Conservation (phyloP, 2,113 vertebrate species). For the Muntiacus reevesi region DNA sequence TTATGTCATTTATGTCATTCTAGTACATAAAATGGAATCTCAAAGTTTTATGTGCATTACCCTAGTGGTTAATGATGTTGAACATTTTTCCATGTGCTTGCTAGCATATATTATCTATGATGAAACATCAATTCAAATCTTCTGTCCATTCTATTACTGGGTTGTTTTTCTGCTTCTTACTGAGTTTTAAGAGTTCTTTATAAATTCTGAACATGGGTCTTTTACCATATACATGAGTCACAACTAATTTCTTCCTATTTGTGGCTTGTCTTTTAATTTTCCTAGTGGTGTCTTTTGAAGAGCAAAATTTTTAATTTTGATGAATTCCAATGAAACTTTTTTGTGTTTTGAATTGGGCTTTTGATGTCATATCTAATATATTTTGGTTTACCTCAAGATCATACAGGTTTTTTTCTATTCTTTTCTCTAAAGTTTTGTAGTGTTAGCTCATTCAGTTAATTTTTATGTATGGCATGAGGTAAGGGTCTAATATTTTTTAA, state of each 20-base stretch:
- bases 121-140: neutral
- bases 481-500: neutral
- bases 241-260: neutral
- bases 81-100: neutral
- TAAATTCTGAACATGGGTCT: neutral
- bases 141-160: neutral
- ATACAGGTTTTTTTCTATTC: neutral
- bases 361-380: neutral
- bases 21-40: neutral
- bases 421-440: neutral
- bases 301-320: neutral
- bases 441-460: neutral
- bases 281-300: neutral
- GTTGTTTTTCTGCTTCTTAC: neutral
- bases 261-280: neutral
- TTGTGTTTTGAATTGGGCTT: neutral
- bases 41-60: neutral
- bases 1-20: neutral
- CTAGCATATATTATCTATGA: neutral
- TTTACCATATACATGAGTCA: neutral
- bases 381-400: neutral
- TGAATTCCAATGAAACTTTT: neutral
- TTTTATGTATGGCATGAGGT: neutral
- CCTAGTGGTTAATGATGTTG: neutral
- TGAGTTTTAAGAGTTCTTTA: neutral